Base-by-base conservation (phyloP, 2,888 invertebrate species). In the Galerucella calmariensis region DNA sequence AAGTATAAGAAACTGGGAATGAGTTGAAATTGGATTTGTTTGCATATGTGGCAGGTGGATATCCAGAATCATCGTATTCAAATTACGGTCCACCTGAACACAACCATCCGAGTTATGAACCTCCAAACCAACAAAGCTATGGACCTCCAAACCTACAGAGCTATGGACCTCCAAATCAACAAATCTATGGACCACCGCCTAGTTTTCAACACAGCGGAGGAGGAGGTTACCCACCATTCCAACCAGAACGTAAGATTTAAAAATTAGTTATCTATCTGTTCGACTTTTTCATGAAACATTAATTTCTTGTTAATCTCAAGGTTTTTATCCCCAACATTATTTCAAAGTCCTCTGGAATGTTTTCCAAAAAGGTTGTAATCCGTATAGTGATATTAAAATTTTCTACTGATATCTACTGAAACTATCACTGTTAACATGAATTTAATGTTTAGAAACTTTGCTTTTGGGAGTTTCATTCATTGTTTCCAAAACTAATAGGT, bases 1-100 rank as follows among this genome's bases (percentile, higher is more conserved):
- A 20, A 20, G 20, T 20, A 20, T 20, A 41, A 41, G 6, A 41
- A 9, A 41, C 5, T 41, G 35, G 9, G 8, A 9, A 9, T 41
- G 8, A 41, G 8, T 41, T 41, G 9, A 41, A 41, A 41, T 41
- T 9, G 8, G 35, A 41, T 41, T 41, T 41, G 8, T 20, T 9
- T 56, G n/a, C 1, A 6, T 56, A 14, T 11, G 24, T 65, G 11
- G 4, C 46, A 65, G 63, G 46, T 20, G 63, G 46, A n/a, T 65
- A 65, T 12, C 63, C 63, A 41, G 59, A 10, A 14, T 16, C 63
- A 5, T 67, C 48, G 16, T 46, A 67, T 75, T 6, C 69, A 41
- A 84, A 88, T 82, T 87, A 81, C 53, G 74, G 76, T 66, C 67
- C 78, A 35, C 61, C 69, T 20, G 24, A 69, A 27, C 67, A 62